phyloP scores from a whole-genome alignment of 2,113 vertebrate genomes.

The Cebus imitator region DNA sequence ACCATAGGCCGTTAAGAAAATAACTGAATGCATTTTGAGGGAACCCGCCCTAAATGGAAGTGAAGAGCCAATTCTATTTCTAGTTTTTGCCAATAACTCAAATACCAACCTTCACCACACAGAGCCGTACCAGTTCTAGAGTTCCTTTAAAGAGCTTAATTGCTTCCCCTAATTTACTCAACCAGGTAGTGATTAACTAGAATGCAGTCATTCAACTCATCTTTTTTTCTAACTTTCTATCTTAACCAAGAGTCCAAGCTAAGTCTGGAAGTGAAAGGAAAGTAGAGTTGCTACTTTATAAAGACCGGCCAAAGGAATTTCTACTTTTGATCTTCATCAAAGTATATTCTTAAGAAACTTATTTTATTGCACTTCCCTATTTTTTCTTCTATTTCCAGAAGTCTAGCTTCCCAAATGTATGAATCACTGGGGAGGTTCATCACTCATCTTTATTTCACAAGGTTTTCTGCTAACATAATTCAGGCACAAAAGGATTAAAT shows the following conservation, averaged over 20 bases:
- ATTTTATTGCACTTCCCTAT: neutral
- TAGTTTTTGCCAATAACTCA: neutral
- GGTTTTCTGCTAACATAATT: slow-evolving; percentile 57
- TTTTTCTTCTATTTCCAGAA: slow-evolving; percentile 65
- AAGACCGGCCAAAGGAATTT: slow-evolving; percentile 49
- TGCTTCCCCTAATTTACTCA: neutral
- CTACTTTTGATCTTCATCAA: slow-evolving; percentile 72
- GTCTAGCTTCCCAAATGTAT: slow-evolving; percentile 56
- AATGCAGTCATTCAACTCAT: neutral
- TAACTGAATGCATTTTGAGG: neutral
- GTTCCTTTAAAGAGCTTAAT: neutral
- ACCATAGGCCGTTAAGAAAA: neutral
- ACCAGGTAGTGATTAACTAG: neutral
- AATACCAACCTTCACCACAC: neutral
- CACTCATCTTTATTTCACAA: slow-evolving; percentile 68
- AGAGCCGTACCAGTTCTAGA: neutral
- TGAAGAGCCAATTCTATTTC: neutral
- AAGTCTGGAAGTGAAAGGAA: slow-evolving; percentile 44
- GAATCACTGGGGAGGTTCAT: slow-evolving; percentile 57
- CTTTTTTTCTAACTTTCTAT: neutral
- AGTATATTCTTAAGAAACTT: slow-evolving; percentile 57
- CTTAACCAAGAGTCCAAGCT: slow-evolving; percentile 30
- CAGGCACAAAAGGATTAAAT: slow-evolving; percentile 67
- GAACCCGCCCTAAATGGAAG: neutral
- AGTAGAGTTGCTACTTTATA: slow-evolving; percentile 17